Percentiles rank a stretch among this genome's conserved stretches.
These are phyloP conservation scores for Ametastegia equiseti DNA, from an alignment of 2,888 invertebrate species.

Conservation along the genomic window DNA sequence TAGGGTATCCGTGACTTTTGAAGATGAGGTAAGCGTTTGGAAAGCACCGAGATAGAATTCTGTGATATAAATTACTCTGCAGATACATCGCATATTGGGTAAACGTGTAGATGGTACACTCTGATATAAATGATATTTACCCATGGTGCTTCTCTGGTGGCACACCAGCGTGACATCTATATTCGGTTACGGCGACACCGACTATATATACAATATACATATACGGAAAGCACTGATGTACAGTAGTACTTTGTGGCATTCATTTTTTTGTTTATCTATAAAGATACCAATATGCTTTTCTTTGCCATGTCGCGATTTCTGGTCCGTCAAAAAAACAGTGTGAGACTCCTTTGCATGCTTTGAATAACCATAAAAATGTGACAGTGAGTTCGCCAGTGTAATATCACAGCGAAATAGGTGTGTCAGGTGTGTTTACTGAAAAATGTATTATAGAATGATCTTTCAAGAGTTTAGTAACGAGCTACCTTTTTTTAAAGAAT, in stretches of 20 bases:
- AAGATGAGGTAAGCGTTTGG: not conserved
- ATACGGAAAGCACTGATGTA: not conserved
- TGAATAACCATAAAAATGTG: too few relatives aligned
- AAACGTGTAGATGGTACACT: not conserved
- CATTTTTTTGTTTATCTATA: too few relatives aligned
- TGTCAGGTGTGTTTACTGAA: not conserved
- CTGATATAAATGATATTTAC: not conserved
- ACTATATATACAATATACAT: not conserved
- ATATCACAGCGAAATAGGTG: not conserved
- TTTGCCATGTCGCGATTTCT: not conserved
- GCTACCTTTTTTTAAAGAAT: not conserved
- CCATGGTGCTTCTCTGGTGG: not conserved
- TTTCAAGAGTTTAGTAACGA: not conserved
- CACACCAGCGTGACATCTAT: not conserved
- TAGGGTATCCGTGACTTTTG: not conserved
- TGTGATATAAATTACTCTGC: not conserved
- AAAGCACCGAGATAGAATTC: not conserved
- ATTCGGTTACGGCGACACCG: not conserved
- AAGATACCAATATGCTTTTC: not conserved
- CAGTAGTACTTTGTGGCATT: not conserved
- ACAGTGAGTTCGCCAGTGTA: not conserved
- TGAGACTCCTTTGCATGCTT: too few relatives aligned
- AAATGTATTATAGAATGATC: not conserved
- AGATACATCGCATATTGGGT: not conserved
- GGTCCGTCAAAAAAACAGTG: too few relatives aligned